Percentiles rank a stretch among this genome's conserved stretches.
These are phyloP conservation scores for Notiomystis cincta DNA, from an alignment of 2,113 vertebrate genomes.

Conservation along the genomic window DNA sequence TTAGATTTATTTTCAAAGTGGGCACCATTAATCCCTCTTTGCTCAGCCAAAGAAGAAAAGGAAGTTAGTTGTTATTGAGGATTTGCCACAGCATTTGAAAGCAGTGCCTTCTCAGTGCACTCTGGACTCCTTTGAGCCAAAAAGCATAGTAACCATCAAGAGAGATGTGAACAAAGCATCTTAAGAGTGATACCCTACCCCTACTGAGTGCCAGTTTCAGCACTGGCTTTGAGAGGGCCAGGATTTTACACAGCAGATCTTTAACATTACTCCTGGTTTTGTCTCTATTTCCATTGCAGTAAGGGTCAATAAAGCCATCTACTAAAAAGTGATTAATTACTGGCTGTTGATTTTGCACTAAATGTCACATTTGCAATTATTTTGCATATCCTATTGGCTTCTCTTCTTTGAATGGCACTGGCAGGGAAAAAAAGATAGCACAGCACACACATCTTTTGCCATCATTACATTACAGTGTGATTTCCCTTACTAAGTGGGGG, in stretches of 20 bases:
- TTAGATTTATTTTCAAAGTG: neutral
- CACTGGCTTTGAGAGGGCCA: neutral
- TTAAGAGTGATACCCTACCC: neutral
- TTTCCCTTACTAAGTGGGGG: constrained; percentile 81
- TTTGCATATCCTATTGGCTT: neutral
- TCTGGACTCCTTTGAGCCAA: neutral
- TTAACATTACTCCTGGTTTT: neutral
- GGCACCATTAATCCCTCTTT: neutral
- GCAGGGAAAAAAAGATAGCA: neutral
- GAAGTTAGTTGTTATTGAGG: neutral
- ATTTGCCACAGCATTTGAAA: neutral
- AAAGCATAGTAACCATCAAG: neutral
- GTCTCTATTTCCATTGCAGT: neutral
- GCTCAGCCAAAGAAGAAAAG: neutral
- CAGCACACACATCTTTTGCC: neutral
- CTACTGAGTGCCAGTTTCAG: neutral
- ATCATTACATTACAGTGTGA: neutral
- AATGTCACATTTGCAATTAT: neutral
- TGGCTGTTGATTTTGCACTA: neutral
- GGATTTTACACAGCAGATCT: neutral
- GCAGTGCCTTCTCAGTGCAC: neutral
- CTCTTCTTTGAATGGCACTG: neutral
- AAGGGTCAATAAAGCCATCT: neutral
- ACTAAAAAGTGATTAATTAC: neutral
- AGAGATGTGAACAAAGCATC: neutral